Evolutionary conservation across 2,113 vertebrate species (phyloP), one percentile per base, ranked within the genome.

Genomic region (Herpetotheres cachinnans): DNA sequence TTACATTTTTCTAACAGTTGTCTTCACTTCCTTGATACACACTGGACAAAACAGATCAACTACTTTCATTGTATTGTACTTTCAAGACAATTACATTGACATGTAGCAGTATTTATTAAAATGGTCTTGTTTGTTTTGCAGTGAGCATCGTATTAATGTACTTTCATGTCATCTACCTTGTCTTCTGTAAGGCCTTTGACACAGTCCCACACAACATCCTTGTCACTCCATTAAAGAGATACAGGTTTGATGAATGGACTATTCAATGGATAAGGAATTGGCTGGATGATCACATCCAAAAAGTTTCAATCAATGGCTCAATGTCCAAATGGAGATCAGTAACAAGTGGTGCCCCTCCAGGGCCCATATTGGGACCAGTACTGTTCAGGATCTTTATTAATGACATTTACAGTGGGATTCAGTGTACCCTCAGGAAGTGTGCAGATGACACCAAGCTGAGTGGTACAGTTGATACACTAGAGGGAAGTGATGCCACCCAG

Each of bases 81-180:
- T 63, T 27, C 38, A 72, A 59, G 67, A n/a, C 42, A 71, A 7
- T 30, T 12, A 72, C 58, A 69, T 4, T 46, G 38, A 59, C 25
- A 40, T 0, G 0, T 1, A 74, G 16, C 42, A 79, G 14, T 13
- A 92, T 22, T 87, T 65, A 73, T 17, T 72, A 21, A 38, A 87
- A 77, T 3, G 0, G 24, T 16, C 32, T 70, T 65, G 17, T 42
- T 77, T 81, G 49, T 22, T 86, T 76, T 36, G 38, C 44, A 63
- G 61, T 7, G 21, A 90, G 42, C n/a, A 77, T 18, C 0, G 0
- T 20, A 54, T 49, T 69, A 21, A 21, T 1, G 5, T 34, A 16
- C 40, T 24, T 66, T 38, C 4, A 18, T 2, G 17, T 34, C 40
- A 78, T 44, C 55, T 65, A 32, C 74, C 74, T 79, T 49, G 55